A percentile compares a stretch with the other conserved stretches of the same genome.
Conservation (phyloP, 2,797 vertebrate species). For the Sus cebifrons region DNA sequence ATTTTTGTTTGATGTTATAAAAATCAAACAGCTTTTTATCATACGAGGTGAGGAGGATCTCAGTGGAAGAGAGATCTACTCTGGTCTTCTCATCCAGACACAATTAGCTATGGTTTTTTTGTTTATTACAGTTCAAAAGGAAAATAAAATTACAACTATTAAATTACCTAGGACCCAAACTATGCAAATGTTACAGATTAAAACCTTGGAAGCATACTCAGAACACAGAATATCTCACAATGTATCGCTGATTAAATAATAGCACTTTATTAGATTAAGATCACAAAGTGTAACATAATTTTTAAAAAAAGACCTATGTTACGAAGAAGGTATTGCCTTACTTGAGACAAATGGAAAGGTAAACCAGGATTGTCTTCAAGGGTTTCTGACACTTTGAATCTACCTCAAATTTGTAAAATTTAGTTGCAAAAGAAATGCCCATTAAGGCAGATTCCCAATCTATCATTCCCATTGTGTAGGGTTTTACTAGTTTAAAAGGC, state of each 20-base stretch:
- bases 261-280: background rate
- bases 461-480: background rate
- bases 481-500: background rate
- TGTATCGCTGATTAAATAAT: background rate
- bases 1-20: constrained; percentile 43
- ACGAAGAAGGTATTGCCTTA: constrained; percentile 28
- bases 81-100: constrained; percentile 49
- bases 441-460: background rate
- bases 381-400: constrained; percentile 18
- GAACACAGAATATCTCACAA: background rate
- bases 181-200: constrained; percentile 1
- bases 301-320: background rate
- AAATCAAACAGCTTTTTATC: constrained; percentile 66
- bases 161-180: background rate
- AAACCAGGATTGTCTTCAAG: background rate
- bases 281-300: background rate
- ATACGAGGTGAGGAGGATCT: background rate
- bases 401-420: constrained; percentile 12
- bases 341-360: background rate
- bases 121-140: background rate
- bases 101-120: background rate
- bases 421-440: background rate
- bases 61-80: background rate
- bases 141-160: constrained; percentile 40
- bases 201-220: background rate